Evolutionary conservation across 2,797 vertebrate genomes (phyloP), one percentile per base, ranked within the genome.

Genomic region (Percopsis omiscomaycus): DNA sequence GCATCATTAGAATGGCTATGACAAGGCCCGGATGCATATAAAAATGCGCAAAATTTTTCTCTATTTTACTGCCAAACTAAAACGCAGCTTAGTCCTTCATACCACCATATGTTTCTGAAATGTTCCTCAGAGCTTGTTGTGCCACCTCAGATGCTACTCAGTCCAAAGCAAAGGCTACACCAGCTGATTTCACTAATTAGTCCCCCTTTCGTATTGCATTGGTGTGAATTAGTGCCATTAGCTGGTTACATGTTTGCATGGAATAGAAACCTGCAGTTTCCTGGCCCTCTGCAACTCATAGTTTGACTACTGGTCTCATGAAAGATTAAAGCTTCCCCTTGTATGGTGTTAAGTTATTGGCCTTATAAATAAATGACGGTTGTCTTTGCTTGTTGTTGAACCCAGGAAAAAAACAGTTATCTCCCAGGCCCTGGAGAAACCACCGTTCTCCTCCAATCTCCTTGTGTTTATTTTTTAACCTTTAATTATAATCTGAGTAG

Each of bases 401-500:
- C 3, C 13, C 29, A 30, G 53, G 68, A 58, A 60, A 75, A 81
- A 42, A 6, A 42, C 6, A 42, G 37, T 57, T 61, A 72, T 76
- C 66, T 59, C 67, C 70, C 37, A 15, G 64, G 45, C 54, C 74
- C 47, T 48, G 48, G 57, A 70, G 61, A 63, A 15, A 8, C 28
- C 12, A 27, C 28, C 12, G 53, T 48, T 54, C 48, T 49, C 55
- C 15, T 52, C 28, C 15, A 10, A n/a, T 59, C 66, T 46, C 73
- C 72, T 73, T 73, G 59, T 80, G 59, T 59, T 73, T 77, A 73
- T 84, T 72, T 75, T 84, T 72, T 81, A 69, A 60, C 73, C 66
- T 76, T 83, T 89, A 86, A 86, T 88, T 80, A 84, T 3, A 6
- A 66, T 73, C 66, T 65, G 64, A 28, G 22, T 22, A 22, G 61